Evolutionary conservation across 1,140 invertebrate species (phyloP).

Genomic region (Drosophila willistoni): DNA sequence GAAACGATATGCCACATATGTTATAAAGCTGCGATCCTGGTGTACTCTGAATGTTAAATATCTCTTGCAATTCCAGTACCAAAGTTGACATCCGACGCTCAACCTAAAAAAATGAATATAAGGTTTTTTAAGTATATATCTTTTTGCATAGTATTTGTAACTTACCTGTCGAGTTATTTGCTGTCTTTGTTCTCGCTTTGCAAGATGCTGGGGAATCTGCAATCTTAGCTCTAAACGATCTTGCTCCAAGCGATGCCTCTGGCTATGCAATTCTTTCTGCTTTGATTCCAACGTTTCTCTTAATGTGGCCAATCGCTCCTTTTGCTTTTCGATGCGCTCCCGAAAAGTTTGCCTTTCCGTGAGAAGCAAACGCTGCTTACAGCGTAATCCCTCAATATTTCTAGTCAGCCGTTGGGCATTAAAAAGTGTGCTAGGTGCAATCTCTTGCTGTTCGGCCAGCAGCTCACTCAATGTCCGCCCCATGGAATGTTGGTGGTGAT

Average conservation of each 20-base stretch:
- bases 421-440: slow-evolving; percentile 72
- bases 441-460: slow-evolving; percentile 65
- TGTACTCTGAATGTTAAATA: slow-evolving; percentile 83
- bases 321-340: slow-evolving; percentile 82
- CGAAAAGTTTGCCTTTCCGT: slow-evolving; percentile 85
- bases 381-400: slow-evolving; percentile 86
- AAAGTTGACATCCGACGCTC: slow-evolving; percentile 78
- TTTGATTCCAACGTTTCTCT: slow-evolving; percentile 41
- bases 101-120: slow-evolving; percentile 25
- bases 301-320: slow-evolving; percentile 41
- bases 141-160: not conserved
- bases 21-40: slow-evolving; percentile 83
- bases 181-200: slow-evolving; percentile 45
- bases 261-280: slow-evolving; percentile 43
- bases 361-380: slow-evolving; percentile 85
- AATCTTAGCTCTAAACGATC: slow-evolving; percentile 51
- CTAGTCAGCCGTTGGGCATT: slow-evolving; percentile 84
- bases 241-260: slow-evolving; percentile 41
- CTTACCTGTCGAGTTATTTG: slow-evolving; percentile 56
- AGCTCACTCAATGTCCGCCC: slow-evolving; percentile 72
- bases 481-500: slow-evolving; percentile 75
- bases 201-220: slow-evolving; percentile 26
- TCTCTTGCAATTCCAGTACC: slow-evolving; percentile 83
- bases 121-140: not conserved
- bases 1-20: slow-evolving; percentile 89